A percentile compares a stretch with the other conserved stretches of the same genome.
Conservation (phyloP, 2,888 invertebrate species). For the Actias luna region DNA sequence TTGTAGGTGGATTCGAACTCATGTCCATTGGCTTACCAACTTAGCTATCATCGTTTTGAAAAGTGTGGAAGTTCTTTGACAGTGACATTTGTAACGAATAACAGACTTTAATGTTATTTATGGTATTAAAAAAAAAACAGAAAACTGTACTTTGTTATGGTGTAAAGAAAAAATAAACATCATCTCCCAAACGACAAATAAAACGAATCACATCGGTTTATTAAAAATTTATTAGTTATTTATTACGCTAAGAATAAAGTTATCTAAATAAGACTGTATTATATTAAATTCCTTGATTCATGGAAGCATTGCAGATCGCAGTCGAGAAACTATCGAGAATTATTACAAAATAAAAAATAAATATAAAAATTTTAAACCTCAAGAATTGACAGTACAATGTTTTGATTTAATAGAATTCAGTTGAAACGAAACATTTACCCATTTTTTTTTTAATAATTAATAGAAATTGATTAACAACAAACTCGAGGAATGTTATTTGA, state of each 20-base stretch:
- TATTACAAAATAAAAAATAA: neutral
- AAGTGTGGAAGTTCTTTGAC: too few relatives aligned
- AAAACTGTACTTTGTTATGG: too few relatives aligned
- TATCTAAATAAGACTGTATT: conserved; percentile 37
- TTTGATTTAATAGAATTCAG: neutral
- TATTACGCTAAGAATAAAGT: conserved; percentile 40
- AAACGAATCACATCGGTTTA: neutral
- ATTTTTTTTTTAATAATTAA: too few relatives aligned
- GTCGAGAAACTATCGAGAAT: neutral
- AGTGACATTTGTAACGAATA: too few relatives aligned
- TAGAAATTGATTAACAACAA: too few relatives aligned
- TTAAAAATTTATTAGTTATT: conserved; percentile 46
- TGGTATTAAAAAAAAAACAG: too few relatives aligned
- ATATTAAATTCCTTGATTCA: conserved; percentile 37
- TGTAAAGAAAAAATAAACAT: too few relatives aligned
- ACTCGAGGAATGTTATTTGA: too few relatives aligned
- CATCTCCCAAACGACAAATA: neutral
- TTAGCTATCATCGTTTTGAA: too few relatives aligned
- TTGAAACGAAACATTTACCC: neutral
- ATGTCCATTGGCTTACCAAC: too few relatives aligned
- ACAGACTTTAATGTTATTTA: too few relatives aligned
- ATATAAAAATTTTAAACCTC: neutral
- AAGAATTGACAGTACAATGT: neutral
- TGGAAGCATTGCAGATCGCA: conserved; percentile 29
- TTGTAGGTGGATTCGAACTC: too few relatives aligned